Percentiles rank a stretch among this genome's conserved stretches.
These are phyloP conservation scores for Agrochola circellaris DNA, from an alignment of 2,888 invertebrate species.

Conservation along the genomic window DNA sequence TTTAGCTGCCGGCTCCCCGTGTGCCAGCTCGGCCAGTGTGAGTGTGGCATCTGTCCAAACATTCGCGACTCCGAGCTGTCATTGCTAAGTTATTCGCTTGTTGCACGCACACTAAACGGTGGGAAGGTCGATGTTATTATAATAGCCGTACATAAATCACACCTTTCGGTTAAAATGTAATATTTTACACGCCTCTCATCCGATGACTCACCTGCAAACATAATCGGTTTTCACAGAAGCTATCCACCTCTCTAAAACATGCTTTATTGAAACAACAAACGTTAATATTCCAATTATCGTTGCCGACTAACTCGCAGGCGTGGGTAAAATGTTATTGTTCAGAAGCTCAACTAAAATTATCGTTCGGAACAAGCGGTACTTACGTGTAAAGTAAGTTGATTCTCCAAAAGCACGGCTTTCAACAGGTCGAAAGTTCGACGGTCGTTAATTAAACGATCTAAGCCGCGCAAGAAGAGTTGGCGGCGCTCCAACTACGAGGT, in stretches of 20 bases:
- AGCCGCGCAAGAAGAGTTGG: conserved; percentile 85
- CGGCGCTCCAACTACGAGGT: conserved; percentile 81
- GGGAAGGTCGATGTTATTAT: conserved; percentile 68
- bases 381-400: conserved; percentile 83
- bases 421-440: conserved; percentile 90
- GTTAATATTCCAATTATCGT: conserved; percentile 62
- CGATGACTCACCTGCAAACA: conserved; percentile 55
- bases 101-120: conserved; percentile 69
- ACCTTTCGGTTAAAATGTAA: conserved; percentile 52
- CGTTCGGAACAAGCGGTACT: conserved; percentile 75
- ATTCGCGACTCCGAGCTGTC: conserved; percentile 71
- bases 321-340: conserved; percentile 59
- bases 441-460: conserved; percentile 90
- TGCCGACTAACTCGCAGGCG: conserved; percentile 41
- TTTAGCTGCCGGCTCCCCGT: conserved; percentile 65
- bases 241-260: conserved; percentile 38
- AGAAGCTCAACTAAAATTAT: conserved; percentile 71
- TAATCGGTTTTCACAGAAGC: conserved; percentile 52
- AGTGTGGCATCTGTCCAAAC: conserved; percentile 82
- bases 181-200: conserved; percentile 51
- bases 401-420: conserved; percentile 86
- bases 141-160: conserved; percentile 61
- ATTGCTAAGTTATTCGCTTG: conserved; percentile 76
- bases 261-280: conserved; percentile 48
- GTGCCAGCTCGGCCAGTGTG: conserved; percentile 47